Evolutionary conservation across 2,888 invertebrate genomes (phyloP).

Genomic region (Epinotia demarniana): DNA sequence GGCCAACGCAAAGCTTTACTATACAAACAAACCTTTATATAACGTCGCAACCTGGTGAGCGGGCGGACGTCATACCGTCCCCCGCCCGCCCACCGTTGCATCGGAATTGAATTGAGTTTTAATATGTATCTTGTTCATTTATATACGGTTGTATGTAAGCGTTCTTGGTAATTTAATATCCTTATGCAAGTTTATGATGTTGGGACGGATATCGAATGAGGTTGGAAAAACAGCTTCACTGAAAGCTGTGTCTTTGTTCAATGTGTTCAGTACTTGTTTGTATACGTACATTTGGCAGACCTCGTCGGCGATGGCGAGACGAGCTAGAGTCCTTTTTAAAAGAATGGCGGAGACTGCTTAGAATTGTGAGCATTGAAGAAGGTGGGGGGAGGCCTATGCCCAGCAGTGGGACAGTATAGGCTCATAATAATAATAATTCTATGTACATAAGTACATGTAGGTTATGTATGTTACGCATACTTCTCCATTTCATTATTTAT

Average conservation of each 20-base stretch:
- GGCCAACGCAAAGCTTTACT: not conserved
- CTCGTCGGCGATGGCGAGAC: too few species aligned
- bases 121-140: slow-evolving; percentile 41
- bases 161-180: slow-evolving; percentile 35
- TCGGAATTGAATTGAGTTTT: slow-evolving; percentile 44
- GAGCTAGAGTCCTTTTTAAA: too few species aligned
- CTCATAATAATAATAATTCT: too few species aligned
- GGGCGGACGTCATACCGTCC: slow-evolving; percentile 39
- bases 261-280: too few species aligned
- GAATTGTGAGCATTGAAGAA: too few species aligned
- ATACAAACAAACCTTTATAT: not conserved
- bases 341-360: too few species aligned
- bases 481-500: too few species aligned
- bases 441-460: too few species aligned
- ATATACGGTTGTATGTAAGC: slow-evolving; percentile 35
- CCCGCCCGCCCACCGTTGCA: slow-evolving; percentile 43
- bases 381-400: too few species aligned
- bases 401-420: too few species aligned
- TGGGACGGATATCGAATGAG: not conserved
- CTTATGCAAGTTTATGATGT: not conserved
- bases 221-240: not conserved
- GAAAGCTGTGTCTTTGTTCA: not conserved
- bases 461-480: too few species aligned
- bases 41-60: slow-evolving; percentile 24
- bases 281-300: too few species aligned